Evolutionary conservation across 2,888 invertebrate species (phyloP).

Genomic region (Anthrax anthrax): DNA sequence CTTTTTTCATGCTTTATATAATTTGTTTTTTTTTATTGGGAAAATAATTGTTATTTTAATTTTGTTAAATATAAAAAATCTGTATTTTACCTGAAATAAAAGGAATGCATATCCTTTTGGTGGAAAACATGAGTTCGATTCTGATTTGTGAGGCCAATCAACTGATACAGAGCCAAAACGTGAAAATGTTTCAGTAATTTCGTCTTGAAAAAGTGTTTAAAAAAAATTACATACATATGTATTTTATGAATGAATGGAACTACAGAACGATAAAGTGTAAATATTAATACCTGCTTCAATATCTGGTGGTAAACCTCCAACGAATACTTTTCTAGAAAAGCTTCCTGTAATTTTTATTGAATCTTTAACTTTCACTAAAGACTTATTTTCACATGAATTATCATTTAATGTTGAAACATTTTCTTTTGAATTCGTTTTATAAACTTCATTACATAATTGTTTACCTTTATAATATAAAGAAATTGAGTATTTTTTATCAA

Average conservation of each 20-base stretch:
- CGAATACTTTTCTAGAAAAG: constrained; percentile 91
- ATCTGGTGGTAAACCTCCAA: constrained; percentile 95
- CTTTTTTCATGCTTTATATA: not conserved
- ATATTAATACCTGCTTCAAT: constrained; percentile 72
- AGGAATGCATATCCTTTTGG: not conserved
- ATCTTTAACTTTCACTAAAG: no score
- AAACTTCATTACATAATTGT: no score
- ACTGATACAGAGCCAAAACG: not conserved
- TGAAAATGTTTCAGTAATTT: not conserved
- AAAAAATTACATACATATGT: not conserved
- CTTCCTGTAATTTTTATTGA: no score
- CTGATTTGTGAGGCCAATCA: not conserved
- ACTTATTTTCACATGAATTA: no score
- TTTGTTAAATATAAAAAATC: not conserved
- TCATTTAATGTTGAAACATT: no score
- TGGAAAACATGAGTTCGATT: not conserved
- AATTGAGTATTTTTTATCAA: no score
- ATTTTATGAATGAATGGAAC: no score
- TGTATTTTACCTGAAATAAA: not conserved
- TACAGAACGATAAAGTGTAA: not conserved
- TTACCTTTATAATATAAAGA: no score
- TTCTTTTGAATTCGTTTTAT: no score
- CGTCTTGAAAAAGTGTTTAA: not conserved
- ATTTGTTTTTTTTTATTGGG: no score
- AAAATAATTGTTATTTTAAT: no score